A percentile compares a stretch with the other conserved stretches of the same genome.
Conservation (phyloP, 2,113 vertebrate genomes). For the Chlamydotis undulata region DNA sequence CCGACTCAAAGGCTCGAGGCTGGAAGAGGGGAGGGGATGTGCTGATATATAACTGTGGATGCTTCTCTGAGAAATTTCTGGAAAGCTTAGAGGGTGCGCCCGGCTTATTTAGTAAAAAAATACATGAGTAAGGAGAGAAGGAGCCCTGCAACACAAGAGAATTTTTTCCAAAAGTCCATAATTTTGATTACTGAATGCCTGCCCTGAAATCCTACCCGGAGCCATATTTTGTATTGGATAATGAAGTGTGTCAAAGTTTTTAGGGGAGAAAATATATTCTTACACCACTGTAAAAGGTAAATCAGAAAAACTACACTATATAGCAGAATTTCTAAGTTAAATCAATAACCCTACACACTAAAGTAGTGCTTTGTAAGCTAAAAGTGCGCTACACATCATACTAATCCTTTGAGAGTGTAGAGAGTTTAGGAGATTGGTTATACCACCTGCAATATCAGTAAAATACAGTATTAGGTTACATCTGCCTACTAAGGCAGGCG, state of each 20-base stretch:
- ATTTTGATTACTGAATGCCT: constrained; percentile 20
- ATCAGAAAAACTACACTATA: constrained; percentile 58
- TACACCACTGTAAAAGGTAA: constrained; percentile 36
- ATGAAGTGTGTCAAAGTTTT: constrained; percentile 46
- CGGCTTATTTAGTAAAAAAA: neutral
- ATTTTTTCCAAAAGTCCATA: neutral
- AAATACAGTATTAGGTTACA: constrained; percentile 58
- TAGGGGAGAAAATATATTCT: constrained; percentile 32
- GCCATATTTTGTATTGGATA: constrained; percentile 31
- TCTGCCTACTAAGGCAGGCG: neutral
- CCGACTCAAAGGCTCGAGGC: neutral
- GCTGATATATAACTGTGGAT: neutral
- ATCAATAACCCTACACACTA: constrained; percentile 60
- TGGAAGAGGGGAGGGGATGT: neutral
- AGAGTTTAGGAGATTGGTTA: constrained; percentile 58
- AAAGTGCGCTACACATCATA: constrained; percentile 57
- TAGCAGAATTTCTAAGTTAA: constrained; percentile 68
- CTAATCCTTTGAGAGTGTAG: constrained; percentile 59
- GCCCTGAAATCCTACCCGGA: neutral
- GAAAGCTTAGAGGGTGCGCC: neutral
- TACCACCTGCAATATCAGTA: constrained; percentile 59
- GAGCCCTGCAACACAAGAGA: neutral
- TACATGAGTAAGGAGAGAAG: neutral
- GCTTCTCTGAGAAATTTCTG: constrained; percentile 9
- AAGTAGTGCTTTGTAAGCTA: constrained; percentile 68